A percentile compares a stretch with the other conserved stretches of the same genome.
Evolutionary conservation across 1,140 invertebrate species (phyloP).

Genomic region (Aplysia californica): DNA sequence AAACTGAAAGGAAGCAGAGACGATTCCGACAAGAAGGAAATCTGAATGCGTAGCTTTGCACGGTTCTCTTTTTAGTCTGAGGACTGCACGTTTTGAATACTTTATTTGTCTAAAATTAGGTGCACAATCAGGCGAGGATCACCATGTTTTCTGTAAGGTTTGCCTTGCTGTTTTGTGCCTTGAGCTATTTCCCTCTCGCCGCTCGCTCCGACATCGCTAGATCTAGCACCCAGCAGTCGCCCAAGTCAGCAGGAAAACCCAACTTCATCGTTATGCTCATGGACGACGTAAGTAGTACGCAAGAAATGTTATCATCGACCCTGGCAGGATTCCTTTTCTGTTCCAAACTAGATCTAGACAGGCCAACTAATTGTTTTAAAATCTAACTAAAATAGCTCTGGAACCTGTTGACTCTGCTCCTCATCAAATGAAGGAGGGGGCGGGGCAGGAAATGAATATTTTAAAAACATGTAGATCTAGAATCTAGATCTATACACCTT

Average conservation of each 20-base stretch:
- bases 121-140: too few relatives aligned
- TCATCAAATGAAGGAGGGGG: neutral
- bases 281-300: constrained; percentile 62
- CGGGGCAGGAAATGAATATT: neutral
- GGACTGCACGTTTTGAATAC: neutral
- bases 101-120: neutral
- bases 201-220: neutral
- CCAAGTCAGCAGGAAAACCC: constrained; percentile 38
- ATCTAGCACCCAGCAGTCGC: neutral
- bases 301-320: too few relatives aligned
- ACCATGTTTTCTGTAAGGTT: neutral
- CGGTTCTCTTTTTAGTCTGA: neutral
- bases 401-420: neutral
- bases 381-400: too few relatives aligned
- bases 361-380: too few relatives aligned
- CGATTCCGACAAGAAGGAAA: too few relatives aligned
- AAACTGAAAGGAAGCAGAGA: too few relatives aligned
- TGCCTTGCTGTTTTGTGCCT: neutral
- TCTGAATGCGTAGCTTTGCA: too few relatives aligned
- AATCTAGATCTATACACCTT: neutral
- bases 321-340: too few relatives aligned
- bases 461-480: neutral
- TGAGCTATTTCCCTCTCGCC: neutral
- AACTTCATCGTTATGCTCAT: constrained; percentile 65
- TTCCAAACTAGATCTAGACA: too few relatives aligned